These are phyloP conservation scores for Sebastes cheni DNA, from an alignment of 2,797 vertebrate species.

Conservation along the genomic window DNA sequence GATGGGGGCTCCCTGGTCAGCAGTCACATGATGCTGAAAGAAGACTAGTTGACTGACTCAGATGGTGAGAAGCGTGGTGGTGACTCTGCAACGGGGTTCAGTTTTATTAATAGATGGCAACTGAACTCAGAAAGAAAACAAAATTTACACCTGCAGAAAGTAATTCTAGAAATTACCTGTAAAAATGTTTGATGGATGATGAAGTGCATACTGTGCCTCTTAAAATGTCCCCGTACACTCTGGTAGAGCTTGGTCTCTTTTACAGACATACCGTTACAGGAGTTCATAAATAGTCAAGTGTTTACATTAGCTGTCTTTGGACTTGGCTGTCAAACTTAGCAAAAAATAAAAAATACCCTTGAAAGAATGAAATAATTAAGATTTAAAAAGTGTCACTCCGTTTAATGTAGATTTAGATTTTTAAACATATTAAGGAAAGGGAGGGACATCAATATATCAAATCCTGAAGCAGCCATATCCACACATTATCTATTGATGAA, in stretches of 20 bases:
- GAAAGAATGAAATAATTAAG: not conserved
- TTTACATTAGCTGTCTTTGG: slow-evolving; percentile 2
- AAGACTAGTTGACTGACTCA: slow-evolving; percentile 99
- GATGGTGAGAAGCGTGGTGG: slow-evolving; percentile 99
- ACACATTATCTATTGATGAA: slow-evolving; percentile 23
- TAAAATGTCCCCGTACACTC: slow-evolving; percentile 21
- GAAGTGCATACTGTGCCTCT: slow-evolving; percentile 40
- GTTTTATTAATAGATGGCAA: slow-evolving; percentile 99
- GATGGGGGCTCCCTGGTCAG: slow-evolving; percentile 98
- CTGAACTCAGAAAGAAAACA: slow-evolving; percentile 88
- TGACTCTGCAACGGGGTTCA: slow-evolving; percentile 99
- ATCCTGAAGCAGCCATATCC: not conserved
- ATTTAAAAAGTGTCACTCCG: not conserved
- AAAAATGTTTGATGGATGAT: slow-evolving; percentile 46
- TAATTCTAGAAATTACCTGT: slow-evolving; percentile 62
- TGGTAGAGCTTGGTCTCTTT: slow-evolving; percentile 18
- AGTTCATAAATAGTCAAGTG: slow-evolving; percentile 31
- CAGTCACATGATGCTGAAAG: slow-evolving; percentile 99
- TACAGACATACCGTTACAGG: not conserved
- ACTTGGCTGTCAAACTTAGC: not conserved
- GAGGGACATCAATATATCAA: not conserved
- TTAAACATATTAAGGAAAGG: not conserved
- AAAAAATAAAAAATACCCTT: not conserved
- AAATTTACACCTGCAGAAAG: slow-evolving; percentile 82
- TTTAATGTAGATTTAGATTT: not conserved